Percentiles rank a stretch among this genome's conserved stretches.
These are phyloP conservation scores for Barbus barbus DNA, from an alignment of 2,113 vertebrate species.

Conservation along the genomic window DNA sequence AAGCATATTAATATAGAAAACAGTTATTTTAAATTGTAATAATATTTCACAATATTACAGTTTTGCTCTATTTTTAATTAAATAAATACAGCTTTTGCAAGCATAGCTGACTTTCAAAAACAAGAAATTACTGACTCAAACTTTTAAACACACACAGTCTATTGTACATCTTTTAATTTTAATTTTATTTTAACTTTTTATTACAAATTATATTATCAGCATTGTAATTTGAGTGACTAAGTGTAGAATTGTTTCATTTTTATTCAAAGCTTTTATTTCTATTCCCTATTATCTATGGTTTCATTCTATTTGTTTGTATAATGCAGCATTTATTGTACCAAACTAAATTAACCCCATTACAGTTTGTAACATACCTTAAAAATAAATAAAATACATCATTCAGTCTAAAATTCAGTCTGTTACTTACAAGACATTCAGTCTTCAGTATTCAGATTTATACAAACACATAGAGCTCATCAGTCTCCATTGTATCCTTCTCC, in stretches of 20 bases:
- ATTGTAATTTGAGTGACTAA: background rate
- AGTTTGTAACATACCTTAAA: background rate
- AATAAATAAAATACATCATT: background rate
- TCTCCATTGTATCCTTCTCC: slow-evolving; percentile 18
- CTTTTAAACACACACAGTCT: background rate
- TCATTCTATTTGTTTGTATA: background rate
- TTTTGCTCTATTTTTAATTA: too few species aligned
- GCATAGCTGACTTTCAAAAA: too few species aligned
- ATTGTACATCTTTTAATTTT: background rate
- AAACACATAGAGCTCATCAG: slow-evolving; percentile 7
- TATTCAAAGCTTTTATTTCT: background rate
- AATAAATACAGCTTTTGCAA: too few species aligned
- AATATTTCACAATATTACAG: too few species aligned
- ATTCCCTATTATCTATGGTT: background rate
- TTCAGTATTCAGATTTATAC: slow-evolving; percentile 11
- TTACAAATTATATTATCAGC: background rate
- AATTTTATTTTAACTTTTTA: background rate
- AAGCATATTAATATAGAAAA: too few species aligned
- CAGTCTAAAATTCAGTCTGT: background rate
- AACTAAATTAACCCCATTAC: background rate
- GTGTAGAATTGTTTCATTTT: background rate
- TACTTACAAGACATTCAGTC: background rate
- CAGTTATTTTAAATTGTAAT: too few species aligned
- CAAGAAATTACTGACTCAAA: too few species aligned
- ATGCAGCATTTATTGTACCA: background rate